Base-by-base conservation (phyloP, 2,797 vertebrate genomes). In the Macropodus opercularis region DNA sequence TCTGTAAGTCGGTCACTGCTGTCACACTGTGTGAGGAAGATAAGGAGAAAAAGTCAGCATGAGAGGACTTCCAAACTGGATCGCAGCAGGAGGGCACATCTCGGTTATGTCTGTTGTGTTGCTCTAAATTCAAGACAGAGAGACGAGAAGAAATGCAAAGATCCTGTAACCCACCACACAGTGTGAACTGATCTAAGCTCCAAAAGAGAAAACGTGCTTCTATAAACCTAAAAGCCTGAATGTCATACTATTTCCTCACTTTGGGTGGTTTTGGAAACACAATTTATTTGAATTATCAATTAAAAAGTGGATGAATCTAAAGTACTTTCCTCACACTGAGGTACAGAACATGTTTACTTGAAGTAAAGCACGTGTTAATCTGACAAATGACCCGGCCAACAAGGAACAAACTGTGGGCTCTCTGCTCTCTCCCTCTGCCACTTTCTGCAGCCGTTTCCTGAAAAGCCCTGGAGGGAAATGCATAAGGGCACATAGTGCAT, bases 321-420 rank as follows among this genome's bases (percentile, higher is more conserved):
- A 35, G 18, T 11, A 27, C 32, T 42, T 55, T 69, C 22, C 53
- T 40, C 36, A 61, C 13, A 44, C 35, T 55, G 46, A 85, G 63
- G 63, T 69, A 36, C 35, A 36, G 35, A n/a, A 54, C 8, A n/a
- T 34, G 63, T 87, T 81, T 66, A 65, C 63, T 59, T 51, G 13
- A 49, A 34, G 24, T 75, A 17, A 61, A 79, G 69, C 61, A 54
- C 38, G 79, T 64, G 75, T 70, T 85, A 79, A 86, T 79, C 68
- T 80, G 73, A 86, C 69, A 65, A 77, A 84, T 54, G 75, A 67
- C 47, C 46, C n/a, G 55, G 59, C 46, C 39, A 60, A 87, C 80
- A 79, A 67, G 80, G 64, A 55, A 34, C 29, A 18, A 19, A 63
- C 83, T 77, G 84, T 89, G 67, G 64, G 63, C 55, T 60, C 39